Conservation (phyloP, 1,140 invertebrate species). For the Sminthurides bifidus region DNA sequence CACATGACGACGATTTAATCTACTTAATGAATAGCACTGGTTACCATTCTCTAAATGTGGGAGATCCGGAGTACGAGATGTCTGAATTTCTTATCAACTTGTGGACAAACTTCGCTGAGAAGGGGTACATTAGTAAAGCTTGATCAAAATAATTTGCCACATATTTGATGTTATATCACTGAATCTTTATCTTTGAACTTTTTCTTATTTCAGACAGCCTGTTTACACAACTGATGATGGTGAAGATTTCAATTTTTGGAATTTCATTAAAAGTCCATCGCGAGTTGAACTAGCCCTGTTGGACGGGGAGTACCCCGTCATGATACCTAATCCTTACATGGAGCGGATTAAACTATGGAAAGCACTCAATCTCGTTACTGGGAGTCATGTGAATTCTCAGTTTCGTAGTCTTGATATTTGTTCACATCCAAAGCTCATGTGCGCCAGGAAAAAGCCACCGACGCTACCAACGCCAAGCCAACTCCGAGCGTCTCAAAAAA, state of each 20-base stretch:
- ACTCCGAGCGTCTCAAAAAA: no score
- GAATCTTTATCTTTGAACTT: neutral
- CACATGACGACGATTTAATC: slow-evolving; percentile 20
- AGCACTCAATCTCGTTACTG: slow-evolving; percentile 5
- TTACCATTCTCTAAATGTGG: slow-evolving; percentile 8
- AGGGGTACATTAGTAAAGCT: slow-evolving; percentile 6
- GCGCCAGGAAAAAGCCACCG: no score
- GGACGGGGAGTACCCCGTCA: slow-evolving; percentile 14
- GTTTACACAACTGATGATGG: slow-evolving; percentile 17
- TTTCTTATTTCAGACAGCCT: slow-evolving; percentile 13
- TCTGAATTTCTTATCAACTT: slow-evolving; percentile 27
- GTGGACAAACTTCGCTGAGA: slow-evolving; percentile 24
- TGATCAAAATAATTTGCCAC: neutral
- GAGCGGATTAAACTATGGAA: slow-evolving; percentile 22
- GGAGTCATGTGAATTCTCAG: neutral
- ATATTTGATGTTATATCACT: neutral
- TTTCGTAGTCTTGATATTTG: no score
- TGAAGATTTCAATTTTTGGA: slow-evolving; percentile 22
- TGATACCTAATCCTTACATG: slow-evolving; percentile 18
- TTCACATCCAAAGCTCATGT: no score
- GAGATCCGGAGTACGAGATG: slow-evolving; percentile 23
- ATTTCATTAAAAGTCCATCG: slow-evolving; percentile 13
- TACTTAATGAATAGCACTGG: slow-evolving; percentile 19
- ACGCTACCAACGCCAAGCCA: no score
- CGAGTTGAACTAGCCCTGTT: slow-evolving; percentile 13